phyloP scores from a whole-genome alignment of 2,888 invertebrate genomes.

The Synergus itoensis region DNA sequence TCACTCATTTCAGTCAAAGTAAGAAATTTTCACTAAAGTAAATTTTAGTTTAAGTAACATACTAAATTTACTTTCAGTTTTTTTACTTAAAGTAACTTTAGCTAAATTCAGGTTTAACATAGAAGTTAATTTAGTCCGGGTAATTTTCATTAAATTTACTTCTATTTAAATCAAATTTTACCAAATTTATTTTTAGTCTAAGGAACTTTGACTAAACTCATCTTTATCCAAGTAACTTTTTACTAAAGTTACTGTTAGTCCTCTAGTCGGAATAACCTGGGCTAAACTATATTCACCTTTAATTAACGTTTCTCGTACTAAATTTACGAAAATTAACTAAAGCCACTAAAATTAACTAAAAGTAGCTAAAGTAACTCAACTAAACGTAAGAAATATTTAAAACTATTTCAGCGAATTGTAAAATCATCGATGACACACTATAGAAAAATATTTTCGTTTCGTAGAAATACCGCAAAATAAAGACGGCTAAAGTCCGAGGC shows the following conservation, averaged over 20 bases:
- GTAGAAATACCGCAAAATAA: constrained; percentile 30
- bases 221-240: too few relatives aligned
- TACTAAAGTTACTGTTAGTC: too few relatives aligned
- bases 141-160: too few relatives aligned
- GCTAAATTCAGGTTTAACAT: not conserved
- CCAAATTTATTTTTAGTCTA: not conserved
- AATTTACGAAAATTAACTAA: too few relatives aligned
- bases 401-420: not conserved
- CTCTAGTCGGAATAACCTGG: not conserved
- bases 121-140: too few relatives aligned
- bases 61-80: too few relatives aligned
- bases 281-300: not conserved
- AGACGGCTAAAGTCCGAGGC: constrained; percentile 47
- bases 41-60: too few relatives aligned
- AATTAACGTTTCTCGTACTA: too few relatives aligned
- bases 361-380: not conserved
- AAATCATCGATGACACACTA: constrained; percentile 21
- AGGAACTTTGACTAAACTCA: not conserved
- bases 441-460: constrained; percentile 21
- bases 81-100: not conserved
- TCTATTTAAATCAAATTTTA: not conserved
- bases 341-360: not conserved
- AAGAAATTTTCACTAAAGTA: too few relatives aligned
- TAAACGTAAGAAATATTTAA: too few relatives aligned
- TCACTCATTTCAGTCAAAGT: too few relatives aligned